Base-by-base conservation (phyloP, 2,888 invertebrate genomes). In the Eurytoma californica region DNA sequence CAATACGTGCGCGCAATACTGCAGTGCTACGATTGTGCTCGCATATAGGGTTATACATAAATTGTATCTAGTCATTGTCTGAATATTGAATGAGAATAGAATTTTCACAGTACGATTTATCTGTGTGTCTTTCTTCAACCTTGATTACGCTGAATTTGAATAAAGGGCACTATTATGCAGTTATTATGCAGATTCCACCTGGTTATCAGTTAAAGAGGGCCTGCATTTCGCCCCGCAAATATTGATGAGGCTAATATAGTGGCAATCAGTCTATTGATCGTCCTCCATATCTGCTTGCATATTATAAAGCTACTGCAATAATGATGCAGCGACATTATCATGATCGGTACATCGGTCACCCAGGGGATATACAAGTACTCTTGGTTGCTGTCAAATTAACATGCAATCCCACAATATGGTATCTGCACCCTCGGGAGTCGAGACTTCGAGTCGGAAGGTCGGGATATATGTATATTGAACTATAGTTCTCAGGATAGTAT, bases 41-140 rank as follows among this genome's bases (percentile, higher is more conserved):
- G 74, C 65, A 58, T 65, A 79, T 47, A 65, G 60, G 57, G 39
- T 4, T 39, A 0, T 39, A 39, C 39, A 4, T 7, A 39, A 74
- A 79, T 74, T 65, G 74, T 58, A 70, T 74, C 63, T 65, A 65
- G 74, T 60, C 72, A 74, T 74, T 74, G 79, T 79, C 69, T 69
- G 79, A 73, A 79, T 79, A 74, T 79, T 74, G 63, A 74, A 79
- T 74, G 69, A 74, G 79, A 74, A 79, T 79, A 69, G 16, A 65
- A 79, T 79, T 79, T 78, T 74, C 79, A 58, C 39, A 18, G 47
- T 58, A 69, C 79, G 79, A 79, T 53, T 79, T 69, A 24, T 65
- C 30, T 24, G 58, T 72, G 57, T 77, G 24, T 53, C 60, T 67
- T 53, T 39, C 5, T 1, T 1, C 12, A 3, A 1, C 16, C 24